Evolutionary conservation across 2,797 vertebrate species (phyloP), one percentile per base, ranked within the genome.

Genomic region (Karalla daura): DNA sequence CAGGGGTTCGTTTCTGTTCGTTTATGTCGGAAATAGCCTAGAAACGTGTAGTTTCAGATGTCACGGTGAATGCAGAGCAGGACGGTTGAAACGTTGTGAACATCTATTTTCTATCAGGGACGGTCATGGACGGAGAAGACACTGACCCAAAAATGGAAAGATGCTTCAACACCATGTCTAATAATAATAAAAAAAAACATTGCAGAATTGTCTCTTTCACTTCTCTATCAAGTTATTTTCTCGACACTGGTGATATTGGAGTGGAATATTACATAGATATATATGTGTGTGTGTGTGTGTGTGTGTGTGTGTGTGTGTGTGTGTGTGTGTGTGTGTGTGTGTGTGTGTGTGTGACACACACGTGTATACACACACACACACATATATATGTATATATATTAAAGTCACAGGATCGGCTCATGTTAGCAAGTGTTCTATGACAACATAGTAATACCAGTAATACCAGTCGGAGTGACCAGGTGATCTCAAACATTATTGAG

Each of bases 1-100:
- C 78, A 70, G 62, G 50, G 45, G 68, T 74, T n/a, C n/a, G n/a
- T n/a, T 76, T 84, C 32, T 61, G 76, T 80, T 51, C 0, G 2
- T 65, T 17, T n/a, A 20, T 50, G 23, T 72, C 33, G 17, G 11
- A 33, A 45, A 51, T 50, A 63, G 49, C 3, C 20, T 73, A 81
- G 66, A 24, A 18, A 63, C 32, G 21, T 67, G 14, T 58, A 39
- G 32, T 7, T 3, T 66, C 28, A 52, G 33, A 56, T 35, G 55
- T 35, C 49, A 55, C 45, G 51, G 53, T 58, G 60, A 33, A 65
- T 44, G 25, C n/a, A 21, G 21, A 60, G 67, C 18, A 68, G 49
- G 58, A 46, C 20, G 2, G 59, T 62, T 70, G 20, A 65, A 77
- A 83, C 25, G 39, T 17, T 66, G 54, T 69, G 49, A 52, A 67